Evolutionary conservation across 2,113 vertebrate species (phyloP).

Genomic region (Onychorhynchus coronatus): DNA sequence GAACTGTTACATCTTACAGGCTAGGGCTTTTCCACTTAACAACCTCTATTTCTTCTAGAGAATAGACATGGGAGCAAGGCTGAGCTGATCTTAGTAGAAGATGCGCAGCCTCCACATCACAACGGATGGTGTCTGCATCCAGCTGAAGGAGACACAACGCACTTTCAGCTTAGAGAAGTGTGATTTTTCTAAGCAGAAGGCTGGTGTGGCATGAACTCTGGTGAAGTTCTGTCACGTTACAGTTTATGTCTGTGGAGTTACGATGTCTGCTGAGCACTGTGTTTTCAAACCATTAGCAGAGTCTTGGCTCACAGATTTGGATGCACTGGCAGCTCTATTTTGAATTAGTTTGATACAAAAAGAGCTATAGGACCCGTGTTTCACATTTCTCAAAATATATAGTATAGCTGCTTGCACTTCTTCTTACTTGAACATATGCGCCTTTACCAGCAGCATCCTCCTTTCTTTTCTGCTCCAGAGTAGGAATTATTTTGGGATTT

Average conservation of each 20-base stretch:
- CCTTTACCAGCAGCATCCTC: not conserved
- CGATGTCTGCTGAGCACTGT: not conserved
- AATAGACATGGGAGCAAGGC: not conserved
- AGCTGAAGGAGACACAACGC: not conserved
- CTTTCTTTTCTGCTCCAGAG: not conserved
- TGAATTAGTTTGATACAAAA: not conserved
- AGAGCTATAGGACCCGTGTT: not conserved
- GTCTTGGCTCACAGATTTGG: not conserved
- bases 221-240: not conserved
- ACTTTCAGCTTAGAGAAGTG: not conserved
- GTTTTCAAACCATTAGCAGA: not conserved
- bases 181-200: not conserved
- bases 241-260: not conserved
- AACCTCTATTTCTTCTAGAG: not conserved
- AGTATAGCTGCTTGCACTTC: not conserved
- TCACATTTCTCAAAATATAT: not conserved
- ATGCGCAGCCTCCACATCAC: not conserved
- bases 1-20: not conserved
- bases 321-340: not conserved
- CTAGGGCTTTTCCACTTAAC: not conserved
- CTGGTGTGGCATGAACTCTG: not conserved
- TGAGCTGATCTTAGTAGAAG: not conserved
- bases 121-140: accelerated
- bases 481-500: not conserved
- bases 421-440: not conserved